phyloP scores from a whole-genome alignment of 2,113 vertebrate genomes.

The Maccullochella peelii region DNA sequence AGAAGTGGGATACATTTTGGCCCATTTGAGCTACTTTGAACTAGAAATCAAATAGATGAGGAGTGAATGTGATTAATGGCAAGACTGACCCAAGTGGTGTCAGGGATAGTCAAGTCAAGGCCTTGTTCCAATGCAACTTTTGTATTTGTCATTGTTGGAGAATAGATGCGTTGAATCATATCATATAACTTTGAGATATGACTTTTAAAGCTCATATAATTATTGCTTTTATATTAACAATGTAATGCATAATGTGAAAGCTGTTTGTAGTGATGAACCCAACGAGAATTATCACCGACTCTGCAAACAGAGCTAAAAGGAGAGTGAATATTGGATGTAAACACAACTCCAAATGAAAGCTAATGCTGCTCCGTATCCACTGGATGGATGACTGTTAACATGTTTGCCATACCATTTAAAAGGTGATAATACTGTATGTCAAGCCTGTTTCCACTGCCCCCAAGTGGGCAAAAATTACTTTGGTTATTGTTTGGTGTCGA shows the following conservation, averaged over 20 bases:
- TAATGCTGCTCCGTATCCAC: neutral
- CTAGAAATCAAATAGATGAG: neutral
- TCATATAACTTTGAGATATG: neutral
- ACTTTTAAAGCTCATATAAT: neutral
- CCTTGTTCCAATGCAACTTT: neutral
- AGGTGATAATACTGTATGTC: neutral
- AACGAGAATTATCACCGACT: too few relatives aligned
- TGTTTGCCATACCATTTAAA: neutral
- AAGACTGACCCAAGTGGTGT: neutral
- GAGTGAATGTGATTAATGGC: neutral
- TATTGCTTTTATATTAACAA: neutral
- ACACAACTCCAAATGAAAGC: neutral
- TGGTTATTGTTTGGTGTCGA: too few relatives aligned
- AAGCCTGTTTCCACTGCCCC: neutral
- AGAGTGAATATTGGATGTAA: neutral
- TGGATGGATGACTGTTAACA: neutral
- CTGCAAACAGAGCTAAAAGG: neutral
- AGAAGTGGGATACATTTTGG: neutral
- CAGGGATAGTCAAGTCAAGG: neutral
- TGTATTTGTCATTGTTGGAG: neutral
- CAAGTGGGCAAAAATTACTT: neutral
- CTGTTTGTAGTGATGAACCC: neutral
- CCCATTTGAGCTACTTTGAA: neutral
- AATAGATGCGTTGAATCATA: neutral
- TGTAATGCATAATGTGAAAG: neutral